Evolutionary conservation across 2,113 vertebrate species (phyloP), one percentile per base, ranked within the genome.

Genomic region (Euleptes europaea): DNA sequence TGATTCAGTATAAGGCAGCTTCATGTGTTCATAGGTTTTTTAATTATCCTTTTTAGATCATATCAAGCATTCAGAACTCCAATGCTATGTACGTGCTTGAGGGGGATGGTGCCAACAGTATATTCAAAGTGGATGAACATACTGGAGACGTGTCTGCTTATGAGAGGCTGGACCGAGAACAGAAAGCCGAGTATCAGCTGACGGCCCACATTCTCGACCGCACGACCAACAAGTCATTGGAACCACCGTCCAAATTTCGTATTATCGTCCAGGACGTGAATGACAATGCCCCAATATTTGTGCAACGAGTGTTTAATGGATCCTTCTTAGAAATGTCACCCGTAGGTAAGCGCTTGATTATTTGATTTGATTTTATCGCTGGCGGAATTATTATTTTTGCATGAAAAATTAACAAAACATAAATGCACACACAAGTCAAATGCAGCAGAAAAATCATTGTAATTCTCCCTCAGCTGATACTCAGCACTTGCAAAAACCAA

Each of bases 241-340:
- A 99, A 23, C 74, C 92, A 0, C 88, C 97, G 0, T 97, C 97
- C 15, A 90, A 88, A 0, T 99, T 99, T 91, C 91, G 92, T 0
- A 96, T 99, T 84, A 96, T 97, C 44, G 97, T 99, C 26, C 94
- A 94, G 0, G 99, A 99, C 2, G 93, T 99, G 76, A 99, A 99
- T 2, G 99, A 99, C 95, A 98, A 99, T 11, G 94, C 13, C 3
- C 99, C 99, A 0, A 93, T 97, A 66, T 99, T 99, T 88, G 91
- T 94, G 0, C 91, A 88, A 66, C 89, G 79, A 8, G 11, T 95
- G 4, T 97, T 95, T 89, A 98, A 97, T 0, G 97, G 96, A 0
- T 98, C 97, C 2, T 96, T 99, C 21, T 92, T 88, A 2, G 99
- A 99, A 91, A 97, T 98, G 94, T 97, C 98, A 1, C 8, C 35